Evolutionary conservation across 2,113 vertebrate genomes (phyloP), one percentile per base, ranked within the genome.

Genomic region (Nibea albiflora): DNA sequence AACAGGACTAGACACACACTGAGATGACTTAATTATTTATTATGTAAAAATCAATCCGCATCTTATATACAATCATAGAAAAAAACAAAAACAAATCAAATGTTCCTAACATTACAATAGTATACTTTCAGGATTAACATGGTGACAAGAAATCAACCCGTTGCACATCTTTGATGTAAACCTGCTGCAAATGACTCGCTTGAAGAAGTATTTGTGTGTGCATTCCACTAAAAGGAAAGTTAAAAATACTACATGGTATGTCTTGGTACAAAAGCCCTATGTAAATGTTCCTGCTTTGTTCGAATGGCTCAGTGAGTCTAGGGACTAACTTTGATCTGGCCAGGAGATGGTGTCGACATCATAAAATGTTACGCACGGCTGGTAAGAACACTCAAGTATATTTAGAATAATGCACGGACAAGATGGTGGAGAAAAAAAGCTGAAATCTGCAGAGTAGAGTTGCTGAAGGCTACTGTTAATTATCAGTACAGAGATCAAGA

Each of bases 51-150:
- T 84, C 82, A 84, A 86, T 85, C 66, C 22, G 39, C 62, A 87
- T 92, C 68, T 85, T 89, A 83, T 85, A 58, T 80, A 90, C 73
- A 91, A 65, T 68, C 46, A 85, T 90, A 90, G 58, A 88, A 92
- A 92, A 88, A 69, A n/a, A n/a, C n/a, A n/a, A 88, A 69, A 47
- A 58, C 58, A 58, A 75, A 57, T 78, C 54, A 77, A 56, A 58
- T 53, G 68, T 74, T 69, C 62, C 26, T 73, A 72, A 46, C 76
- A 67, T 73, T 49, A 78, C 77, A 85, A 89, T 61, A 67, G 11
- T n/a, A 79, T 64, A 67, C 66, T 76, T 47, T 68, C 22, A 83
- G 42, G 57, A 84, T 54, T 85, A 62, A 80, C n/a, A 85, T 62
- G 31, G 22, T 22, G 77, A 72, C 35, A 70, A 44, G 63, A 66